Base-by-base conservation (phyloP, 2,113 vertebrate genomes). In the Piaya cayana region DNA sequence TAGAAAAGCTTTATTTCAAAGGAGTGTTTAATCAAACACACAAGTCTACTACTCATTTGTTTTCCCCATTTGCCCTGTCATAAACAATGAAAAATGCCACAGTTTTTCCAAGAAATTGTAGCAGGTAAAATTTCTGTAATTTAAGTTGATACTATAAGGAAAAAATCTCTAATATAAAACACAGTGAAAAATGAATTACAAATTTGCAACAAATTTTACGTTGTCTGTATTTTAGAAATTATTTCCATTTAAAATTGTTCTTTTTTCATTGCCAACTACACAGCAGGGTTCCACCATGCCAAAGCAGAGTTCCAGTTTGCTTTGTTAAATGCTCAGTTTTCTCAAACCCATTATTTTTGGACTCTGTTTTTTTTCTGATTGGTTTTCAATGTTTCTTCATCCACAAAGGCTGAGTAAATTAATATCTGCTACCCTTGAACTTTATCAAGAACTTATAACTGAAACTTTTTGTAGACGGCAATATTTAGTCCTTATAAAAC, bases 351-450 rank as follows among this genome's bases (percentile, higher is more conserved):
- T 90, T 85, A 60, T 62, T 79, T 94, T 82, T 84, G 75, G 74
- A 79, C 49, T 39, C 5, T 16, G 5, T 7, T 69, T 69, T 65
- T 65, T 92, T 88, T 39, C 45, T 76, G 53, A 64, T 72, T 79
- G 36, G n/a, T 85, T 89, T 95, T 90, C n/a, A 69, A 29, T 27
- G 34, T 92, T 91, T 93, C 47, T 79, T 91, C 53, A 60, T 21
- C 29, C 50, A 74, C 26, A 82, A 82, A 74, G 72, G 17, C 76
- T 85, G 47, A 91, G 12, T 23, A 91, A 87, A 87, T n/a, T 75
- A 56, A 64, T 65, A 87, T 87, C 78, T 87, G 56, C 42, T 92
- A 17, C 47, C 30, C 69, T 84, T 78, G 49, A 88, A 68, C 49
- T 88, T 82, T 82, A 67, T 85, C 56, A 69, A 87, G 65, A 81